A percentile compares a stretch with the other conserved stretches of the same genome.
Evolutionary conservation across 2,113 vertebrate genomes (phyloP).

Genomic region (western clawed frog (Xenopus tropicalis)): DNA sequence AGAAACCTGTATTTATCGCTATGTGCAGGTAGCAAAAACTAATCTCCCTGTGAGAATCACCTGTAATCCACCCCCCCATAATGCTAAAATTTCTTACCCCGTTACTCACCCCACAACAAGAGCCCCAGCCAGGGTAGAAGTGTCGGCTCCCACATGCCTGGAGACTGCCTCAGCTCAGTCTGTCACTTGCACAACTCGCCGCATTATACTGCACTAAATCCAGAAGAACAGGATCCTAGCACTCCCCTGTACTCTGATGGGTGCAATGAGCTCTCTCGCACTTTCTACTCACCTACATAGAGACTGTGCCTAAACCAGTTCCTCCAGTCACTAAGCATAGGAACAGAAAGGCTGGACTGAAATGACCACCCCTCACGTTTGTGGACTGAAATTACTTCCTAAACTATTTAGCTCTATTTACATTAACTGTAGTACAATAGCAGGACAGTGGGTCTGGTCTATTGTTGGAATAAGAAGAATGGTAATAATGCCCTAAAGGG

Average conservation of each 20-base stretch:
- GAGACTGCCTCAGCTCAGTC: not conserved
- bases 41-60: no score
- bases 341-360: no score
- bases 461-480: no score
- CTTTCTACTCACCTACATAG: not conserved
- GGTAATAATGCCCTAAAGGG: no score
- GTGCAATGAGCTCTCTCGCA: not conserved
- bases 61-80: no score
- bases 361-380: no score
- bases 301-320: conserved; percentile 17
- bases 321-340: not conserved
- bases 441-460: no score
- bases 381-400: no score
- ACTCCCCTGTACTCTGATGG: not conserved
- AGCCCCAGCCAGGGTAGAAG: conserved; percentile 5
- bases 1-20: no score
- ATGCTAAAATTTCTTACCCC: not conserved
- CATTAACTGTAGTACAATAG: no score
- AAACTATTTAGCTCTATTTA: no score
- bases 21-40: no score
- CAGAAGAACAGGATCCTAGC: conserved; percentile 1
- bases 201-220: conserved; percentile 4
- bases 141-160: conserved; percentile 1
- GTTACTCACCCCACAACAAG: conserved; percentile 18
- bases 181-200: not conserved